A percentile compares a stretch with the other conserved stretches of the same genome.
These are phyloP conservation scores for Drepana arcuata DNA, from an alignment of 1,140 invertebrate genomes.

Conservation along the genomic window DNA sequence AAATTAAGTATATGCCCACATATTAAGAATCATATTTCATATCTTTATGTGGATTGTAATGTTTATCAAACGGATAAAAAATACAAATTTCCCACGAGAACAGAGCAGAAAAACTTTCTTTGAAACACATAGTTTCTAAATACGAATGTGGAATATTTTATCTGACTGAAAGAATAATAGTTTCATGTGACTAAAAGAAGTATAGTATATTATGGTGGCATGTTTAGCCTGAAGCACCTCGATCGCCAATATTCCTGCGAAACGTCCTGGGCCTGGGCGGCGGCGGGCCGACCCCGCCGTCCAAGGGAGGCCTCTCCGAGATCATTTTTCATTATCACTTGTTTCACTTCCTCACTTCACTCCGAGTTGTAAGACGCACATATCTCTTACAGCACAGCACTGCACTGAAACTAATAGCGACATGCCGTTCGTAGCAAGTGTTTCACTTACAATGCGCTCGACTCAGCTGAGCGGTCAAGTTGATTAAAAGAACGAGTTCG, in stretches of 20 bases:
- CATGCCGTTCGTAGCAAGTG: background rate
- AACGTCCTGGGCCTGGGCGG: slow-evolving; percentile 48
- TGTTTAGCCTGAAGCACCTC: slow-evolving; percentile 51
- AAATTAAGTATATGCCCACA: too few relatives aligned
- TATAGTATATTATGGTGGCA: too few relatives aligned
- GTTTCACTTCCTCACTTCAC: slow-evolving; percentile 27
- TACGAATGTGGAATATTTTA: too few relatives aligned
- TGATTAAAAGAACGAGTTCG: slow-evolving; percentile 34
- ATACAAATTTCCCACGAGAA: too few relatives aligned
- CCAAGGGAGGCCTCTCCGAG: slow-evolving; percentile 49
- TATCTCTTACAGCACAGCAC: background rate
- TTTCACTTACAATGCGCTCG: slow-evolving; percentile 8
- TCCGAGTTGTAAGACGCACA: slow-evolving; percentile 6
- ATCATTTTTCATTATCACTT: slow-evolving; percentile 66
- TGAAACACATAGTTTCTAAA: too few relatives aligned
- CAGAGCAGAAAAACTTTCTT: too few relatives aligned
- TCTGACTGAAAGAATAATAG: too few relatives aligned
- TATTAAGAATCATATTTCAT: too few relatives aligned
- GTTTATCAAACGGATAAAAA: too few relatives aligned
- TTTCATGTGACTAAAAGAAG: too few relatives aligned
- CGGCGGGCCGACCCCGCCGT: slow-evolving; percentile 39
- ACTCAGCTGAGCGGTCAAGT: slow-evolving; percentile 16
- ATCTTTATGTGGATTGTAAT: too few relatives aligned
- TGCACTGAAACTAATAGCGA: background rate
- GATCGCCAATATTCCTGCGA: slow-evolving; percentile 66